Evolutionary conservation across 2,888 invertebrate species (phyloP), one percentile per base, ranked within the genome.

Genomic region (Spialia ferax): DNA sequence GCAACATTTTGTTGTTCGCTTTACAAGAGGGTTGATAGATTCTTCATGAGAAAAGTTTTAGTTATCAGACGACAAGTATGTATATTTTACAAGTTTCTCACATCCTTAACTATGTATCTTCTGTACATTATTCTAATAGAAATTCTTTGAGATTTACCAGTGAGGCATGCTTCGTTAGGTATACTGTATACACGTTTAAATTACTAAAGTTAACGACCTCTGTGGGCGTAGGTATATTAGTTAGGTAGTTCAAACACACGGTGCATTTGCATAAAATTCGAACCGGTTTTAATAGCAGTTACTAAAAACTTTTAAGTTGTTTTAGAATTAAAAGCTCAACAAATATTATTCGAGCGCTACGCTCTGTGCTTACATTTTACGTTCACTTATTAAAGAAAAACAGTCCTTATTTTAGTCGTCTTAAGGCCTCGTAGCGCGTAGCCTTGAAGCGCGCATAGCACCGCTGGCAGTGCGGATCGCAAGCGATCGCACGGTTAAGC

Each of bases 211-310:
- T 70, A 73, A 72, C 71, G 67, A 69, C 70, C 70, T 60, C 70
- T 48, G 63, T 63, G 72, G 73, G 55, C 50, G 23, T 61, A n/a
- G n/a, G n/a, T n/a, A 68, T 68, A 72, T 70, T 68, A 73, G 68
- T 70, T 70, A 54, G 60, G 67, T 70, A 66, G 70, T 71, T 63
- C 69, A 72, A 73, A 73, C 77, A 77, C 79, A 80, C 3, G 20
- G 48, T 75, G 72, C 78, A 88, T 88, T 89, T 86, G 84, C 86
- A 88, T 88, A 84, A 83, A 85, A 87, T 79, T 84, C 79, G 75
- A 83, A 86, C 87, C 83, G 83, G 79, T 78, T 77, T 75, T 80
- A 79, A 79, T 79, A 74, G 83, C 75, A 77, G 75, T 77, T 77
- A 80, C 78, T 78, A 78, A 74, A 77, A 86, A 87, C 81, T 88